Base-by-base conservation (phyloP, 2,888 invertebrate genomes). In the Drosophila buzzatii region DNA sequence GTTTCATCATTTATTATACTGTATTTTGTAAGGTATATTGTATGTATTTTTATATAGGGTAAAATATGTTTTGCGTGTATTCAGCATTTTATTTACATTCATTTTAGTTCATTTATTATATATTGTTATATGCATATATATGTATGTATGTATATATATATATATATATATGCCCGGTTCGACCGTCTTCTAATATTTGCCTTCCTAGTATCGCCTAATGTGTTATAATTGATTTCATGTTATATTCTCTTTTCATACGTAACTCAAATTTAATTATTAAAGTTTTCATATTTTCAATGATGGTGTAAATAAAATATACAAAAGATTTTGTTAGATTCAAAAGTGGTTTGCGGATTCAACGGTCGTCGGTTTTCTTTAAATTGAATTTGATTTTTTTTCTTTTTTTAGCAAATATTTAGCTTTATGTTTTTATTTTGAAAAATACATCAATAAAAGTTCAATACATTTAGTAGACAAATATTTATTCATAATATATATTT, bases 281-380 rank as follows among this genome's bases (percentile, higher is more conserved):
- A 47, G 44, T 27, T 27, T 39, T 33, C 52, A 57, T 63, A 75
- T 57, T 85, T 89, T 90, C 76, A 91, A 90, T 91, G 91, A 91
- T 91, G 91, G 91, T 91, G 91, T 91, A 91, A 91, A 90, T 87
- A 79, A 85, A 79, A 80, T 79, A 81, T 79, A 86, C 80, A 84
- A 80, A 81, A 78, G 71, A 70, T 49, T 67, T 63, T 67, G 56
- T 52, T 49, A 33, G 56, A 47, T 65, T 81, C 27, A 57, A 60
- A 57, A 44, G 16, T 39, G 39, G 9, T 66, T 68, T 41, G 39
- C 55, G 27, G 58, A 61, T 18, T 63, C 39, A 75, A 69, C 67
- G 63, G 58, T 65, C 42, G 75, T 63, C 68, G 62, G 57, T 59
- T 62, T 33, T 66, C 33, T 39, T 58, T 70, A 44, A 44, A 47